phyloP scores from a whole-genome alignment of 2,888 invertebrate genomes.

The Synergus japonicus region DNA sequence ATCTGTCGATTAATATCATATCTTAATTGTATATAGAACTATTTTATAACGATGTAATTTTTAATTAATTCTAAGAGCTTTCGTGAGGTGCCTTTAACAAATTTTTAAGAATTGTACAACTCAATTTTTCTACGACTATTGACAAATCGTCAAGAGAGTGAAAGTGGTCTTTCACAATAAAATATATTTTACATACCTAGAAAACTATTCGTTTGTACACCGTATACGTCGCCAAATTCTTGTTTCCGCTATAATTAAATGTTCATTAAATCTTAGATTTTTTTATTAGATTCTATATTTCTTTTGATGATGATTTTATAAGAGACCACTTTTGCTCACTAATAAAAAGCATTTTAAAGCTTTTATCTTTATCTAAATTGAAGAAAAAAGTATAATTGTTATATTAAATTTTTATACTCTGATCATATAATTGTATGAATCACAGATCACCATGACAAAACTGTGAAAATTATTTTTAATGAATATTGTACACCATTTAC shows the following conservation, averaged over 20 bases:
- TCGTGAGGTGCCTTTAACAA: conserved; percentile 72
- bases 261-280: not conserved
- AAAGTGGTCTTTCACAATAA: not conserved
- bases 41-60: conserved; percentile 72
- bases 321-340: conserved; percentile 1
- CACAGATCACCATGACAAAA: not conserved
- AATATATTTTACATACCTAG: not conserved
- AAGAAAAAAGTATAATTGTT: not conserved
- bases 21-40: conserved; percentile 74
- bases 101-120: conserved; percentile 52
- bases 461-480: not conserved
- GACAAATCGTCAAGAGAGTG: not conserved
- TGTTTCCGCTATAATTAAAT: not conserved
- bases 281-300: conserved; percentile 1
- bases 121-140: conserved; percentile 22
- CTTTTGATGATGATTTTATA: not conserved
- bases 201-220: not conserved
- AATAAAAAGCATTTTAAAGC: not conserved
- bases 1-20: conserved; percentile 63
- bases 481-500: not conserved
- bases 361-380: not conserved
- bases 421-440: not conserved
- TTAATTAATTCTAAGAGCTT: conserved; percentile 72
- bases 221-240: not conserved
- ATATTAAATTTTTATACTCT: not conserved